Base-by-base conservation (phyloP, 1,140 invertebrate genomes). In the Homarus americanus region DNA sequence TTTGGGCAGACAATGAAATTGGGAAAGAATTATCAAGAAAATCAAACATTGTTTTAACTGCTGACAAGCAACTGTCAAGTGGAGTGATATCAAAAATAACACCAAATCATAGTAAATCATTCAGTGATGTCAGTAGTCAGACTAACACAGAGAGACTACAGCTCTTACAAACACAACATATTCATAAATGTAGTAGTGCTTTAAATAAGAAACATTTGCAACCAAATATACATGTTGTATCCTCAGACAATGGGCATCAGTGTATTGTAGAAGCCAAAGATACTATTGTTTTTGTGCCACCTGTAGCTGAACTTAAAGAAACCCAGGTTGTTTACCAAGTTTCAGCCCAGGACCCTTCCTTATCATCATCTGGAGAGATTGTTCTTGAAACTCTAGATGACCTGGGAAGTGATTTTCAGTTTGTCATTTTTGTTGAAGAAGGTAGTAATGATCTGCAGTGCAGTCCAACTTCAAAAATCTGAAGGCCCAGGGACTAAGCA, bases 351-450 rank as follows among this genome's bases (percentile, higher is more conserved):
- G 63, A 69, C 9, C 24, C 63, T 32, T 7, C 63, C 28, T 34
- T 28, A 12, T 32, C 63, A 69, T 63, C 58, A 24, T 69, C 63
- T 32, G n/a, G 63, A 32, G 63, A 69, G 7, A 69, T 69, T 32
- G 24, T 69, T 24, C 63, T 69, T 69, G 63, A 69, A 32, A 69
- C 63, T 69, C 63, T 69, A 32, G 63, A 69, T 69, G 63, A 69
- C 63, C 12, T 69, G n/a, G 28, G 63, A 7, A 32, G 7, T 9
- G 63, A 69, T 69, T 69, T 24, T 69, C 63, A 69, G 1, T 69
- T 32, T 32, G 63, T 69, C 32, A 69, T 69, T 69, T 28, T 69
- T 32, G 63, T 69, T 4, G 63, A 69, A 69, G 63, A 69, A 32
- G 63, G 28, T 24, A 69, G 63, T 69, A 32, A 12, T 69, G n/a